These are phyloP conservation scores for Falco concolor DNA, from an alignment of 2,797 vertebrate species.

Conservation along the genomic window DNA sequence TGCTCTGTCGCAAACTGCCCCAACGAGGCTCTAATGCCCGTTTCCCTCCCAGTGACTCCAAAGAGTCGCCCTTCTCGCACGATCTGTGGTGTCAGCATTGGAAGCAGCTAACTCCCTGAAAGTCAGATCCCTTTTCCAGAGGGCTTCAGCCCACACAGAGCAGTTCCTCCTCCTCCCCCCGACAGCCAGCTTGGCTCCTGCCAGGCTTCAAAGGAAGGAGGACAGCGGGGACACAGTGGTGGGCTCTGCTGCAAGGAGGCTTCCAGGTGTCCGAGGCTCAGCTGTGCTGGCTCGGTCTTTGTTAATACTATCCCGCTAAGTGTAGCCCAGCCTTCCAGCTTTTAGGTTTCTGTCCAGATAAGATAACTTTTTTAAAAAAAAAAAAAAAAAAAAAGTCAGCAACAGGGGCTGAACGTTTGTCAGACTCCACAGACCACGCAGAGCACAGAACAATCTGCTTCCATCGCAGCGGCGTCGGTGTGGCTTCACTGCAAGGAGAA, in stretches of 20 bases:
- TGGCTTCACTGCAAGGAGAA: conserved; percentile 6
- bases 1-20: background rate
- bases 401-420: background rate
- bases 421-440: background rate
- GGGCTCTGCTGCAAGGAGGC: background rate
- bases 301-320: background rate
- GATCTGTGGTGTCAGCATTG: background rate
- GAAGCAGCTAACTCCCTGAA: background rate
- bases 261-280: background rate
- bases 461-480: rapidly evolving
- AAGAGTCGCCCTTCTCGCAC: background rate
- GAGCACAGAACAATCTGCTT: background rate
- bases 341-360: background rate
- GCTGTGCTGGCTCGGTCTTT: background rate
- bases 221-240: background rate
- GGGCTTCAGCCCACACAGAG: background rate
- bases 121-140: background rate
- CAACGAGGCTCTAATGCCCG: background rate
- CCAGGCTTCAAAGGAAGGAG: background rate
- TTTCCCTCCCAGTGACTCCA: background rate
- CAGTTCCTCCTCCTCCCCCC: background rate
- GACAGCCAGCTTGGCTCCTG: background rate
- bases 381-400: background rate
- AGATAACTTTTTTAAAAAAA: background rate
- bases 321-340: background rate